phyloP scores from a whole-genome alignment of 1,140 invertebrate species.

The Galleria mellonella region DNA sequence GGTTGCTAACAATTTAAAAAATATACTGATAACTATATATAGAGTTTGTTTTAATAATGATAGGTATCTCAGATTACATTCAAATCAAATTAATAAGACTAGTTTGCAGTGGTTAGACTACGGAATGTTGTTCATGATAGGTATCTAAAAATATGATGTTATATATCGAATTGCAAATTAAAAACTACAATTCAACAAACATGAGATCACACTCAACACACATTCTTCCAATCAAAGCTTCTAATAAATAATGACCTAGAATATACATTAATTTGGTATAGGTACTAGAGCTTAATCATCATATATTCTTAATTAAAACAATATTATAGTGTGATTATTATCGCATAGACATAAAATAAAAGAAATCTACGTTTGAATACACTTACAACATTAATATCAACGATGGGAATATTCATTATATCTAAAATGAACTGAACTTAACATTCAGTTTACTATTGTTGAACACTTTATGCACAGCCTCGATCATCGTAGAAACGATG shows the following conservation, averaged over 20 bases:
- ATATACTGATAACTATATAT: constrained; percentile 15
- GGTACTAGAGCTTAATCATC: constrained; percentile 54
- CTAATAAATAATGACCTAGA: constrained; percentile 71
- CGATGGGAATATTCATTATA: constrained; percentile 61
- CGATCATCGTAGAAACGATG: constrained; percentile 48
- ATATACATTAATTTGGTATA: constrained; percentile 67
- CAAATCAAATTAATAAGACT: constrained; percentile 8
- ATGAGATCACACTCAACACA: constrained; percentile 67
- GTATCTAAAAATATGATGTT: background rate
- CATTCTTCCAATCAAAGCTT: constrained; percentile 45
- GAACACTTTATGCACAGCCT: constrained; percentile 74
- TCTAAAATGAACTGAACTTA: constrained; percentile 23
- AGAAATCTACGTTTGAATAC: constrained; percentile 4
- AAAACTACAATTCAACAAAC: constrained; percentile 25
- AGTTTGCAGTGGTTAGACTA: constrained; percentile 1
- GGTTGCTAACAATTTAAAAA: constrained; percentile 42
- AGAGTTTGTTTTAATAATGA: too few relatives aligned
- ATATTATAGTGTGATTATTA: constrained; percentile 19
- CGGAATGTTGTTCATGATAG: constrained; percentile 5
- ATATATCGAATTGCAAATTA: background rate
- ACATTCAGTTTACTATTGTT: constrained; percentile 48
- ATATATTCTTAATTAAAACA: constrained; percentile 7
- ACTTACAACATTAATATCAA: constrained; percentile 56
- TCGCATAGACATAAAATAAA: too few relatives aligned
- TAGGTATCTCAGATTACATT: background rate